Percentiles rank a stretch among this genome's conserved stretches.
These are phyloP conservation scores for Diaperis boleti DNA, from an alignment of 2,888 invertebrate genomes.

Conservation along the genomic window DNA sequence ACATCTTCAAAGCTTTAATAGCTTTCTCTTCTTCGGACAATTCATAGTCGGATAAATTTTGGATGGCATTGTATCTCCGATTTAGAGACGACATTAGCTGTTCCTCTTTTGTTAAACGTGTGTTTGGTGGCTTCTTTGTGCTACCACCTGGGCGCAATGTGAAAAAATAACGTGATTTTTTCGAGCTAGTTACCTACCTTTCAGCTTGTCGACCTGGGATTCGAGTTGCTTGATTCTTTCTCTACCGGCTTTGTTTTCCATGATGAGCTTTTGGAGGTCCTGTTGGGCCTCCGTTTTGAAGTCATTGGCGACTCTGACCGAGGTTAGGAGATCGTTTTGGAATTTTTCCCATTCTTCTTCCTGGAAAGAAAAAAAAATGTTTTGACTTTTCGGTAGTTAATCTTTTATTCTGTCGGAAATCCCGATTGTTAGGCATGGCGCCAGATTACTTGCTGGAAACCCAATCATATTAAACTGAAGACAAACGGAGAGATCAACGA, in stretches of 20 bases:
- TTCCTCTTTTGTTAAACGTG: conserved; percentile 55
- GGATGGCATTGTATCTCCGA: conserved; percentile 58
- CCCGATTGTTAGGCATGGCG: no score
- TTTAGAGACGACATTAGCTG: conserved; percentile 55
- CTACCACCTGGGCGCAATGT: background rate
- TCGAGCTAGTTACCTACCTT: conserved; percentile 69
- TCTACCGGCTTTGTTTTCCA: conserved; percentile 84
- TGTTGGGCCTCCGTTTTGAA: conserved; percentile 95
- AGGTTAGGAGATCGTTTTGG: conserved; percentile 91
- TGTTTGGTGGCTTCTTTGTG: conserved; percentile 5
- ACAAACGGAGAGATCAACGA: no score
- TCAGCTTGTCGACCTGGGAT: conserved; percentile 84
- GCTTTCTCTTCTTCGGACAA: conserved; percentile 58
- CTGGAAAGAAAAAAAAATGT: conserved; percentile 61
- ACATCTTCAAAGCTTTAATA: conserved; percentile 57
- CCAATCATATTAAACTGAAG: no score
- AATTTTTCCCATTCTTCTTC: conserved; percentile 94
- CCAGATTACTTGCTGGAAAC: no score
- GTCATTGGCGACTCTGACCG: conserved; percentile 95
- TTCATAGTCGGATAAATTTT: conserved; percentile 56
- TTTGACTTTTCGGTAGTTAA: no score
- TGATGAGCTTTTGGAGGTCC: conserved; percentile 82
- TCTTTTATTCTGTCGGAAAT: no score
- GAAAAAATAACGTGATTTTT: background rate
- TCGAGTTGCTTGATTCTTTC: conserved; percentile 83